Evolutionary conservation across 1,140 invertebrate genomes (phyloP).

Genomic region (Procambarus clarkii): DNA sequence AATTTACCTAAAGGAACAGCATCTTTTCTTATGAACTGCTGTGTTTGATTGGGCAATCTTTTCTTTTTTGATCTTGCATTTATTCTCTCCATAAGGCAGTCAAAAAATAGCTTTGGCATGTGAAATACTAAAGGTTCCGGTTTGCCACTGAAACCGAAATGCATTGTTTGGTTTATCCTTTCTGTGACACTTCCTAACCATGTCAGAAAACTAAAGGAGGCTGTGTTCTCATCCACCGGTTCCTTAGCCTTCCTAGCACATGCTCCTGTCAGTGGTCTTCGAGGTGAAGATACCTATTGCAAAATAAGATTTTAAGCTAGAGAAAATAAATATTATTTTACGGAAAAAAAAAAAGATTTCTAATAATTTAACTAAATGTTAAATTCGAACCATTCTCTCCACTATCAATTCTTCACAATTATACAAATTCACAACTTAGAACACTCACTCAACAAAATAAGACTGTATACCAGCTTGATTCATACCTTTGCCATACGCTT

Average conservation of each 20-base stretch:
- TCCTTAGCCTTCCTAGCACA: conserved; percentile 66
- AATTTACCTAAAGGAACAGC: conserved; percentile 83
- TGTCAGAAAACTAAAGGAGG: conserved; percentile 80
- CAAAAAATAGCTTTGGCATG: conserved; percentile 84
- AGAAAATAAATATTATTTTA: neutral
- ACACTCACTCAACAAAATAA: no score
- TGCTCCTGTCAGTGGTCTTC: conserved; percentile 52
- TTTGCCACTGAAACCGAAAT: conserved; percentile 84
- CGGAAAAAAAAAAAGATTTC: neutral
- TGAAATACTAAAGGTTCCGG: conserved; percentile 85
- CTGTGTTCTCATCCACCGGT: conserved; percentile 75
- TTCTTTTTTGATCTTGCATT: conserved; percentile 82
- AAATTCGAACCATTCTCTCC: no score
- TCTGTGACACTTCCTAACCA: conserved; percentile 87
- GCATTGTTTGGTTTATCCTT: conserved; percentile 87
- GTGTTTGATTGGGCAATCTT: conserved; percentile 81
- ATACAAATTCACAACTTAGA: no score
- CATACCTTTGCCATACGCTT: no score
- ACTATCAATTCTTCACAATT: no score
- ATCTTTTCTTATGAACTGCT: conserved; percentile 80
- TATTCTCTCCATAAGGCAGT: conserved; percentile 84
- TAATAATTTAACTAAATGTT: no score
- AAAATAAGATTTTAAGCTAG: neutral
- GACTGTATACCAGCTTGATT: no score
- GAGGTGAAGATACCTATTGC: conserved; percentile 37